Evolutionary conservation across 2,888 invertebrate species (phyloP).

Genomic region (Apodemia duryi): DNA sequence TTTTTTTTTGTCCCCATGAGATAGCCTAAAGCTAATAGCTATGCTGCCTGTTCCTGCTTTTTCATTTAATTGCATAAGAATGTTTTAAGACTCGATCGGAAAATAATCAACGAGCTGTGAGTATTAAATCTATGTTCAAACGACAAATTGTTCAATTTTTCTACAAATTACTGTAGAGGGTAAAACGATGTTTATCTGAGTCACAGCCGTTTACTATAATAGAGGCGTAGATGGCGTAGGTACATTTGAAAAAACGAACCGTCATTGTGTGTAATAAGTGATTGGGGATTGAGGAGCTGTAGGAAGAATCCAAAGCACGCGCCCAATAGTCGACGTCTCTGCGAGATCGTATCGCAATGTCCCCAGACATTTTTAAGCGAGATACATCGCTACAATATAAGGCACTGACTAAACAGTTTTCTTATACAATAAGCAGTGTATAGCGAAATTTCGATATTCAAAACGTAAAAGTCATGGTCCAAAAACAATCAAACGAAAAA

Average conservation of each 20-base stretch:
- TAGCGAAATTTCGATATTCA: slow-evolving; percentile 39
- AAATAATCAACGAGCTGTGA: background rate
- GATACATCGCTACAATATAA: slow-evolving; percentile 47
- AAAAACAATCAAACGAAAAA: slow-evolving; percentile 66
- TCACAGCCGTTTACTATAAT: slow-evolving; percentile 66
- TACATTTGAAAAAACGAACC: slow-evolving; percentile 55
- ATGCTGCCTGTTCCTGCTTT: no score
- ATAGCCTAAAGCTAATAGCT: no score
- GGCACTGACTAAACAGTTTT: slow-evolving; percentile 38
- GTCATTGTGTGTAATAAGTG: slow-evolving; percentile 74
- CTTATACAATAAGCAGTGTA: slow-evolving; percentile 43
- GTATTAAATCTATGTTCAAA: slow-evolving; percentile 14
- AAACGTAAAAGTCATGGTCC: slow-evolving; percentile 63
- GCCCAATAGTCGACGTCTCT: slow-evolving; percentile 57
- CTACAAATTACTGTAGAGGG: slow-evolving; percentile 39
- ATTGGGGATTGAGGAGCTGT: slow-evolving; percentile 48
- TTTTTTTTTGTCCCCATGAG: no score
- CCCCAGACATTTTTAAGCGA: slow-evolving; percentile 45
- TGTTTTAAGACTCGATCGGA: no score
- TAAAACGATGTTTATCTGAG: slow-evolving; percentile 60
- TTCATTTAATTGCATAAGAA: no score
- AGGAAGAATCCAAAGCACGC: slow-evolving; percentile 71
- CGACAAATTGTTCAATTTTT: slow-evolving; percentile 33
- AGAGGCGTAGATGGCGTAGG: slow-evolving; percentile 54
- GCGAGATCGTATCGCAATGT: slow-evolving; percentile 68